phyloP scores from a whole-genome alignment of 2,797 vertebrate genomes.

The Gallinago nigripennis region DNA sequence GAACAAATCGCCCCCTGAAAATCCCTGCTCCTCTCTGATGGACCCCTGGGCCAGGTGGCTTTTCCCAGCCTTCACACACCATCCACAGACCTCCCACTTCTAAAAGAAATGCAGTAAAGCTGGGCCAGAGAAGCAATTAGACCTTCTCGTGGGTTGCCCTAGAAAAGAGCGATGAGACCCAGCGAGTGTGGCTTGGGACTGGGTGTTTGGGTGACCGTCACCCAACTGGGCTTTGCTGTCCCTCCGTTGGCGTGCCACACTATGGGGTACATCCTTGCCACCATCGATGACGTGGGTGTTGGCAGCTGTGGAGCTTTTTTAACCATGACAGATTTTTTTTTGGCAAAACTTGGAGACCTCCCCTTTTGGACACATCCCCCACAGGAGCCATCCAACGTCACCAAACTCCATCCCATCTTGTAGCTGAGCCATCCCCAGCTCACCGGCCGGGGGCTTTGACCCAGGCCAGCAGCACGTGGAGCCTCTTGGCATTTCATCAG shows the following conservation, averaged over 20 bases:
- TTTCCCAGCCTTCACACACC: background rate
- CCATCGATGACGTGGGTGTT: rapidly evolving
- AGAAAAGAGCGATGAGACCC: background rate
- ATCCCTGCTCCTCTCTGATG: rapidly evolving
- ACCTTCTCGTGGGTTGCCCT: background rate
- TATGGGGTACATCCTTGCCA: background rate
- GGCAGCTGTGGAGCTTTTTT: background rate
- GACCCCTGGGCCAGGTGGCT: background rate
- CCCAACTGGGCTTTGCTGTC: rapidly evolving
- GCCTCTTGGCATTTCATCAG: background rate
- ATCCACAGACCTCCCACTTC: background rate
- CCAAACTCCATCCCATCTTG: background rate
- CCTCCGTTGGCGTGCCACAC: rapidly evolving
- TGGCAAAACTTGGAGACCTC: background rate
- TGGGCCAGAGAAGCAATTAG: background rate
- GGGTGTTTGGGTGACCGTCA: rapidly evolving
- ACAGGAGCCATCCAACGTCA: background rate
- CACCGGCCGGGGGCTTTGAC: background rate
- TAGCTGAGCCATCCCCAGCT: background rate
- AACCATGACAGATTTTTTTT: background rate
- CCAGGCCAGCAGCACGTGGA: rapidly evolving
- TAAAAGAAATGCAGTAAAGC: background rate
- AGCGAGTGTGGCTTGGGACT: rapidly evolving
- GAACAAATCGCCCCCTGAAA: background rate
- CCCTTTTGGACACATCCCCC: background rate